A percentile compares a stretch with the other conserved stretches of the same genome.
Evolutionary conservation across 1,140 invertebrate species (phyloP).

Genomic region (Drosophila kanapiae): DNA sequence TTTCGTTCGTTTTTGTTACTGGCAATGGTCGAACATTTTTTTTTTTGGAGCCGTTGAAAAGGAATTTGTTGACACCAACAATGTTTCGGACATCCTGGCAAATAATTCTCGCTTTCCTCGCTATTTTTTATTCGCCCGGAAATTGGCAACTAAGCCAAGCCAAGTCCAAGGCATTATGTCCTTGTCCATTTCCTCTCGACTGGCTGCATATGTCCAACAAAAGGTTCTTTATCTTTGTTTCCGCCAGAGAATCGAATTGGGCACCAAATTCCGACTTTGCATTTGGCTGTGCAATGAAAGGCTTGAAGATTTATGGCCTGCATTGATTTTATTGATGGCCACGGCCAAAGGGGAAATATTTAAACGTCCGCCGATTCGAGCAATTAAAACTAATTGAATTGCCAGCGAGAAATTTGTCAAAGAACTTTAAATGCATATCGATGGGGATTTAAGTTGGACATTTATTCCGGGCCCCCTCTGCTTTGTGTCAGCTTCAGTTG

Average conservation of each 20-base stretch:
- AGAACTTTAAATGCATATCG: constrained; percentile 40
- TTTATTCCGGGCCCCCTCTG: constrained; percentile 18
- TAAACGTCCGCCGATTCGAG: constrained; percentile 68
- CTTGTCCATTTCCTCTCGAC: constrained; percentile 64
- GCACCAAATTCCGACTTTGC: constrained; percentile 50
- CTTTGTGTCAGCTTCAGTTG: constrained; percentile 64
- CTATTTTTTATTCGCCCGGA: constrained; percentile 35
- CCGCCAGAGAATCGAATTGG: constrained; percentile 33
- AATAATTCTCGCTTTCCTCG: constrained; percentile 71
- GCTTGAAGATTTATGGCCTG: constrained; percentile 76
- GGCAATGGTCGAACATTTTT: constrained; percentile 57
- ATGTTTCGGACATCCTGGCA: constrained; percentile 84
- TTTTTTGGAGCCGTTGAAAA: constrained; percentile 58
- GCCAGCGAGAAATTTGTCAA: constrained; percentile 47
- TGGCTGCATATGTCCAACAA: constrained; percentile 80
- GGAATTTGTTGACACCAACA: constrained; percentile 83
- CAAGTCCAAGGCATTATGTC: constrained; percentile 72
- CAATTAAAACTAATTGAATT: constrained; percentile 82
- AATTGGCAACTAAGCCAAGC: constrained; percentile 76
- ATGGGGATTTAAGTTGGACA: constrained; percentile 36
- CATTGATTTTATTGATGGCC: constrained; percentile 80
- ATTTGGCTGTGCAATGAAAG: constrained; percentile 70
- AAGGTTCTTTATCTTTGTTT: constrained; percentile 66
- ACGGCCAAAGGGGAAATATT: constrained; percentile 37
- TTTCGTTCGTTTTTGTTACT: constrained; percentile 44